Conservation (phyloP, 1,140 invertebrate genomes). For the Gryllus bimaculatus region DNA sequence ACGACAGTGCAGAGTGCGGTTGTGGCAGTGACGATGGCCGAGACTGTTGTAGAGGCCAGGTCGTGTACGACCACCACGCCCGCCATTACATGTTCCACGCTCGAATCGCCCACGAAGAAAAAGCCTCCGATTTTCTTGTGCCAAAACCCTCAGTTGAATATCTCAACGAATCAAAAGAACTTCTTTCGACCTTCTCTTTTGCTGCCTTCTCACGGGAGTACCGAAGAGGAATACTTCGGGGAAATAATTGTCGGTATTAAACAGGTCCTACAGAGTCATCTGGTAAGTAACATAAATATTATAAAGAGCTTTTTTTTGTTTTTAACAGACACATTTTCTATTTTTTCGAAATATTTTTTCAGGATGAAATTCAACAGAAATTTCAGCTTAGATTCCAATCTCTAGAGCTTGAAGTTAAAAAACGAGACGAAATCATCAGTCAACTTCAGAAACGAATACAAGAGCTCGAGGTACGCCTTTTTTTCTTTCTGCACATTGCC, state of each 20-base stretch:
- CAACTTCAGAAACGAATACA: conserved; percentile 61
- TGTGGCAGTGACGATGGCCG: neutral
- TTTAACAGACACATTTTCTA: neutral
- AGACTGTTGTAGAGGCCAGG: too few species aligned
- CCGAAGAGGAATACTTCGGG: conserved; percentile 63
- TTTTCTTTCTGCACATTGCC: too few species aligned
- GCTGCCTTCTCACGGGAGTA: conserved; percentile 20
- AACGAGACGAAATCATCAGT: conserved; percentile 65
- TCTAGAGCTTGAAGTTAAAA: conserved; percentile 63
- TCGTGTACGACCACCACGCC: conserved; percentile 12
- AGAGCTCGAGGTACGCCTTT: conserved; percentile 45
- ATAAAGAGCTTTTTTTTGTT: neutral
- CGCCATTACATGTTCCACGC: conserved; percentile 11
- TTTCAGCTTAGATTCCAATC: conserved; percentile 52
- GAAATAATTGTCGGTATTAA: conserved; percentile 64
- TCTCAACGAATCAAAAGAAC: conserved; percentile 18
- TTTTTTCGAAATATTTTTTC: conserved; percentile 23
- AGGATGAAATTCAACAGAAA: conserved; percentile 43
- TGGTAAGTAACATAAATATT: conserved; percentile 29
- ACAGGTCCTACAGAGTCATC: conserved; percentile 60
- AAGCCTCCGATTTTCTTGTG: neutral
- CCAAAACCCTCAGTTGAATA: conserved; percentile 8
- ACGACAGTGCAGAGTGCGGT: conserved; percentile 19
- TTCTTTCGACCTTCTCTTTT: conserved; percentile 22
- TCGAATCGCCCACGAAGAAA: conserved; percentile 7